Base-by-base conservation (phyloP, 37 sponge, comb jelly and placozoan species). In the Halichondria panicea region DNA sequence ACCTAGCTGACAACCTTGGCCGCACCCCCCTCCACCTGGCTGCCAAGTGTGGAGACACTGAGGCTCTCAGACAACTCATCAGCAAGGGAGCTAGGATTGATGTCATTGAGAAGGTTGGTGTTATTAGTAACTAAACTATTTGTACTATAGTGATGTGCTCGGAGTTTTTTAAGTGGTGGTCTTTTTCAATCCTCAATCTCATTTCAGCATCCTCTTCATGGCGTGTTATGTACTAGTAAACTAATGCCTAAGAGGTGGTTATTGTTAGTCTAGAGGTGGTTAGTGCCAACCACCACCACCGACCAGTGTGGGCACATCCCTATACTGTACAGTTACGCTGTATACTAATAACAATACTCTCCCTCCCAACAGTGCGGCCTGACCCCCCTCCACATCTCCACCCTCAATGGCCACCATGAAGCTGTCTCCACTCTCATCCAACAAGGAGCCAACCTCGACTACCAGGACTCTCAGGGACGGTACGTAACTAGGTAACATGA, bases 11-110 rank as follows among this genome's bases (percentile, higher is more conserved):
- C 54, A 73, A 45, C 22, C 13, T 48, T 65, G 91, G 91, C n/a
- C 73, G 48, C 36, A 67, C 82, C 32, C 89, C 89, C 12, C 69
- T 88, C 19, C 89, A 88, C 60, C 8, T 72, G 21, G 89, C 79
- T 43, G 78, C 89, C 19, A 31, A 55, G 32, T n/a, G 39, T 4
- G 83, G 78, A 3, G 62, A 72, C 43, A 30, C 21, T 28, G 63
- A 72, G 1, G 57, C 69, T 24, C 62, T 72, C 28, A 30, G 19
- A 30, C 38, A 67, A 13, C 83, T 88, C 59, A 36, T 71, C 56
- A 56, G 66, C 25, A 56, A 36, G 44, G 83, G 44, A 18, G 82
- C 82, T 39, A 38, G 43, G 22, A 45, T 81, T 32, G 81, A 81
- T 64, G 78, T 56, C 22, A 43, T 65, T 9, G 82, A 88, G 50